Conservation (phyloP, 2,888 invertebrate genomes). For the Ormyrus nitidulus region DNA sequence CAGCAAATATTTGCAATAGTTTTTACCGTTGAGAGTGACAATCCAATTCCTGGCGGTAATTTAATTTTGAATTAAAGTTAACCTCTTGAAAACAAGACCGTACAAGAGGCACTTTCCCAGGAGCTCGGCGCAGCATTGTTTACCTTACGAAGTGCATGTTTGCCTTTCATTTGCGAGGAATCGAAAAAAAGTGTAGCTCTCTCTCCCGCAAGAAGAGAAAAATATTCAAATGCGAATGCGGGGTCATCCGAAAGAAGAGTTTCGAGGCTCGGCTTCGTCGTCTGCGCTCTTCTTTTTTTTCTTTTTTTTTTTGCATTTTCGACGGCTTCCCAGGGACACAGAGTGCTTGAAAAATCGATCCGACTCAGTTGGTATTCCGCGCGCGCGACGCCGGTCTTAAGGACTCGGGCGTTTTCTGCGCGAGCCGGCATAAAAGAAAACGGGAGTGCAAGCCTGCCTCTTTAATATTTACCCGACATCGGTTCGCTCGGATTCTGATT, state of each 20-base stretch:
- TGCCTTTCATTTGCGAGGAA: too few relatives aligned
- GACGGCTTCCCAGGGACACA: not conserved
- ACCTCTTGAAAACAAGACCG: too few relatives aligned
- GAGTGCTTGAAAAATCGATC: slow-evolving; percentile 15
- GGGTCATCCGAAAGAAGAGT: not conserved
- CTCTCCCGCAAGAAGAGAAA: not conserved
- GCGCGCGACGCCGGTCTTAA: slow-evolving; percentile 9
- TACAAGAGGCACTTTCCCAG: too few relatives aligned
- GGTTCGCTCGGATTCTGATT: slow-evolving; percentile 5
- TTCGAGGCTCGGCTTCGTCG: not conserved
- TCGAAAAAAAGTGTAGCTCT: too few relatives aligned
- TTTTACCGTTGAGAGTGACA: too few relatives aligned
- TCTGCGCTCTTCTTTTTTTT: too few relatives aligned
- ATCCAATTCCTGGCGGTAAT: too few relatives aligned
- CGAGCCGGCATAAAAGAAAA: not conserved
- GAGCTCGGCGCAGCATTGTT: too few relatives aligned
- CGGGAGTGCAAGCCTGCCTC: not conserved
- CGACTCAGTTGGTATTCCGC: slow-evolving; percentile 29
- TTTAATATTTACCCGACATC: slow-evolving; percentile 25
- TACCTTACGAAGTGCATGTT: too few relatives aligned
- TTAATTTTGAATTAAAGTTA: too few relatives aligned
- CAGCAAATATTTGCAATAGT: too few relatives aligned
- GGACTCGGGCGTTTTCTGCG: slow-evolving; percentile 16
- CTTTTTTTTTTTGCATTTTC: not conserved
- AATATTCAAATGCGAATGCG: not conserved